Evolutionary conservation across 1,140 invertebrate species (phyloP), one percentile per base, ranked within the genome.

Genomic region (Physella acuta): DNA sequence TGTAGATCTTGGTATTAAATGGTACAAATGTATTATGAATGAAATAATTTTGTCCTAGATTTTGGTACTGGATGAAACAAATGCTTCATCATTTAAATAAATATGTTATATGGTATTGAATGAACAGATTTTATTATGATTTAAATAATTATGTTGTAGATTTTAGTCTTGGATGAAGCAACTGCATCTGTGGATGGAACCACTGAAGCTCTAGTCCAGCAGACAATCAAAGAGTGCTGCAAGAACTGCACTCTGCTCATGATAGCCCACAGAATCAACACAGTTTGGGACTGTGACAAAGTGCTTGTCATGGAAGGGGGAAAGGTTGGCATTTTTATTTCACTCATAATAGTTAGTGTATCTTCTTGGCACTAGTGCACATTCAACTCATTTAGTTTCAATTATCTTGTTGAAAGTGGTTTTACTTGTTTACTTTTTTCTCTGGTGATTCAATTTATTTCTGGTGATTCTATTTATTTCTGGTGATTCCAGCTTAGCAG

Each of bases 161-260:
- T 95, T 62, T 84, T 95, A 0, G 88, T 95, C 20, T 84, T 95
- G 77, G 93, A 94, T 83, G 94, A 95, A 83, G 93, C 94, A 2
- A 94, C 94, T 0, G 93, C 93, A 49, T 92, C 93, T 74, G 91
- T 95, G n/a, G 93, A 95, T 73, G 77, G 84, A 61, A 83, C 84
- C 68, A 87, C 86, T 20, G 86, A 87, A 71, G 62, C 78, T 17
- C 76, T 87, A n/a, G 82, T 87, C 26, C 86, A 87, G 68, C 71
- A 76, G 31, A 82, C 80, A 3, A 82, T 84, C 20, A 76, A 79
- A n/a, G 79, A 84, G 56, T 78, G 78, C 3, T 88, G 88, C 79
- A 64, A 73, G 8, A 78, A 86, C 68, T 88, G 87, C 75, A 89
- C 88, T 0, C 84, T 89, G 60, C 76, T 89, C 5, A 88, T 84